Conservation (phyloP, 2,888 invertebrate genomes). For the Ypsolopha scabrella region DNA sequence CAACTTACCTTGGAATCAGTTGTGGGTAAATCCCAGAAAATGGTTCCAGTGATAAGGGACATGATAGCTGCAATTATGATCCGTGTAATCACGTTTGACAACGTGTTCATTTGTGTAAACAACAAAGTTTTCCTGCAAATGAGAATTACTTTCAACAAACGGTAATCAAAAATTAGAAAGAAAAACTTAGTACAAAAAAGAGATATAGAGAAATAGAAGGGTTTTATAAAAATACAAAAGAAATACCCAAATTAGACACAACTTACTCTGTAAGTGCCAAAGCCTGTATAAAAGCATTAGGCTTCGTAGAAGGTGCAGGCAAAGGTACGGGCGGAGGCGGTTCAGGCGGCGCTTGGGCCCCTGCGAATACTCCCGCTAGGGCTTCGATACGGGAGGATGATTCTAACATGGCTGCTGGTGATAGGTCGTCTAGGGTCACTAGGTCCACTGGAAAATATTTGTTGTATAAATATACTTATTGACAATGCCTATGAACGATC, state of each 20-base stretch:
- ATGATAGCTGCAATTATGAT: constrained; percentile 84
- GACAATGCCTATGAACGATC: too few relatives aligned
- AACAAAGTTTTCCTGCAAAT: constrained; percentile 72
- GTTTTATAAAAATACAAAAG: too few relatives aligned
- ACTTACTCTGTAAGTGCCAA: constrained; percentile 73
- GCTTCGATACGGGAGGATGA: constrained; percentile 94
- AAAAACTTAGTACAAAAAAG: too few relatives aligned
- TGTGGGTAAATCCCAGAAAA: constrained; percentile 90
- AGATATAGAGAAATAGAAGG: too few relatives aligned
- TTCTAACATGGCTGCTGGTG: constrained; percentile 94
- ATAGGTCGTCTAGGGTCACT: constrained; percentile 92
- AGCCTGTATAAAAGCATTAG: constrained; percentile 77
- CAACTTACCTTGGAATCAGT: constrained; percentile 72
- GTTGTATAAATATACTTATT: neutral
- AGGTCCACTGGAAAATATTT: constrained; percentile 80
- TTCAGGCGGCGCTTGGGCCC: constrained; percentile 70
- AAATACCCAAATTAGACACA: neutral
- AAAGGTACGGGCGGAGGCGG: constrained; percentile 75
- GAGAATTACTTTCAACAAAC: too few relatives aligned
- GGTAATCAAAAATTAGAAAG: too few relatives aligned
- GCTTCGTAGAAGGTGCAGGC: constrained; percentile 80
- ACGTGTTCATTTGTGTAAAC: constrained; percentile 87
- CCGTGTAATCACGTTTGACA: constrained; percentile 82
- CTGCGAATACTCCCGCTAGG: constrained; percentile 84
- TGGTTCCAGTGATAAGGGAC: constrained; percentile 86